Conservation (phyloP, 2,797 vertebrate species). For the Microtus californicus region DNA sequence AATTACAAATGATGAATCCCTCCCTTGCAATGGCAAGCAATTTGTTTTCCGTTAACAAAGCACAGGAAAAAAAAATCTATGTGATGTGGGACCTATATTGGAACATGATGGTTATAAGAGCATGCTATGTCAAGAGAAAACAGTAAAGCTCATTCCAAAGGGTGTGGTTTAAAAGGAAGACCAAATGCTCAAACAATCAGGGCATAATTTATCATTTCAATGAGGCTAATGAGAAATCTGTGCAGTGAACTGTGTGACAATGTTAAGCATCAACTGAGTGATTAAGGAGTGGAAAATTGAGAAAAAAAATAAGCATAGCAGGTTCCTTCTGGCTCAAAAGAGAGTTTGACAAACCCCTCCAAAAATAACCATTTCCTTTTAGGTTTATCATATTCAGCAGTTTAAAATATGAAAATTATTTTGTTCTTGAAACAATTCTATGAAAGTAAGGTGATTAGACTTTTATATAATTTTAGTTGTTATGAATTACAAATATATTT, state of each 20-base stretch:
- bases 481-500: conserved; percentile 31
- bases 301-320: not conserved
- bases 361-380: not conserved
- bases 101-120: not conserved
- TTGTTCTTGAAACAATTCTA: not conserved
- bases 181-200: not conserved
- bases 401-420: conserved; percentile 6
- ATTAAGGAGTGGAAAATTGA: conserved; percentile 17
- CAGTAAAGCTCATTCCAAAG: not conserved
- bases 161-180: not conserved
- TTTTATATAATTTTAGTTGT: conserved; percentile 3
- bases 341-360: not conserved
- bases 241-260: not conserved
- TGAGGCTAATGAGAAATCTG: conserved; percentile 5
- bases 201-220: conserved; percentile 5
- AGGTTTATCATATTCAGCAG: not conserved
- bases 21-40: not conserved
- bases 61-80: not conserved
- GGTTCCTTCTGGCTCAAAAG: not conserved
- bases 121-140: not conserved
- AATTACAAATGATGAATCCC: not conserved
- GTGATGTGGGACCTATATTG: not conserved
- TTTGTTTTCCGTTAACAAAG: conserved; percentile 7
- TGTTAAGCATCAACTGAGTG: not conserved
- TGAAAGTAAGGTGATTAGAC: not conserved